Evolutionary conservation across 2,797 vertebrate genomes (phyloP), one percentile per base, ranked within the genome.

Genomic region (Sardinella longiceps): DNA sequence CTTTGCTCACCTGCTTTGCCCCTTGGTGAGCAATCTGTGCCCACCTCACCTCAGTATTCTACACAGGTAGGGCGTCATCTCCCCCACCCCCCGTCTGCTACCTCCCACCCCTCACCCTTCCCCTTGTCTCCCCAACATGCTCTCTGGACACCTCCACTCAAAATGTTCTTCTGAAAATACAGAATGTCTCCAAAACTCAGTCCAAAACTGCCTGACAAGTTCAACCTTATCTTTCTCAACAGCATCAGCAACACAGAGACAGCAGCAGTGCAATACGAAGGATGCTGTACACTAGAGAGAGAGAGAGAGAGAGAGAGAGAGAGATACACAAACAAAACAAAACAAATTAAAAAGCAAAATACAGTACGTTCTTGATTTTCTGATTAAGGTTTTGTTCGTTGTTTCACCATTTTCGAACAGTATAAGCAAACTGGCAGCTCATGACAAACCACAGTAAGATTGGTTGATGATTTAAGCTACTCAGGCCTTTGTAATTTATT

Each of bases 291-390:
- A 18, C 66, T 10, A 2, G 37, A 70, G 66, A n/a, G n/a, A n/a
- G n/a, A 33, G 7, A 70, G n/a, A 2, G 25, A 80, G 2, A 53
- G 20, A 53, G 0, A 53, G 81, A 53, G 58, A 83, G 88, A 92
- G 84, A 18, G 15, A 56, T 14, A 56, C 3, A 66, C 18, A 6
- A 6, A n/a, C 7, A 37, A 11, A 28, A 70, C 63, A 70, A 70
- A 28, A 70, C 45, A 63, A 83, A 88, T 90, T 84, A 18, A 10
- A 18, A 18, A 5, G 12, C 1, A 23, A 18, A 33, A 70, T 5
- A 33, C 0, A 33, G 1, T 70, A 3, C 37, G 12, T 33, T 4
- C 12, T 33, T 30, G 30, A 15, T 58, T 10, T 9, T 33, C 30
- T 37, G 20, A 23, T 20, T n/a, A 23, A 20, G 66, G 30, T 74